A percentile compares a stretch with the other conserved stretches of the same genome.
These are phyloP conservation scores for Heliopora coerulea DNA, from an alignment of 92 coral and sea anemone genomes.

Conservation along the genomic window DNA sequence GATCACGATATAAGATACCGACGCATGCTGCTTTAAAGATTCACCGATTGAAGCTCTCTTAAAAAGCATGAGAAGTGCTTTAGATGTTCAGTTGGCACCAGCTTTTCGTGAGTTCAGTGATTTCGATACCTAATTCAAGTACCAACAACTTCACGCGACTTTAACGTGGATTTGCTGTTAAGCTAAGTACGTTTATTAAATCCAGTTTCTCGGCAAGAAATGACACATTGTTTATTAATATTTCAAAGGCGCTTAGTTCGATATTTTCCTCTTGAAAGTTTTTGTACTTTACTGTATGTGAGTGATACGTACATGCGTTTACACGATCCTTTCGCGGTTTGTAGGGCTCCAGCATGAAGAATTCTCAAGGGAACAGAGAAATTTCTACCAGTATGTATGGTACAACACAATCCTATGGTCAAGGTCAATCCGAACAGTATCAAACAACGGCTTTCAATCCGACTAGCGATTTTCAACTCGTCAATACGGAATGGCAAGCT, in stretches of 20 bases:
- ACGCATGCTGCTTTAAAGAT: conserved; percentile 38
- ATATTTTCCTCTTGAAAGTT: conserved; percentile 20
- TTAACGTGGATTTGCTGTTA: neutral
- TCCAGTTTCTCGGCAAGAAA: conserved; percentile 28
- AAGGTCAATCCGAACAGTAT: conserved; percentile 20
- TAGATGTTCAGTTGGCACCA: conserved; percentile 24
- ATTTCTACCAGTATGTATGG: conserved; percentile 19
- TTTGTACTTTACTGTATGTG: conserved; percentile 28
- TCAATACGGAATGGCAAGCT: conserved; percentile 29
- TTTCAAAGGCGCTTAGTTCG: conserved; percentile 27
- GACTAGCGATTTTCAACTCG: conserved; percentile 10
- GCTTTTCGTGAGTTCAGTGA: conserved; percentile 2
- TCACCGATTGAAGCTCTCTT: conserved; percentile 40
- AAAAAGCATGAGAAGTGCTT: conserved; percentile 28
- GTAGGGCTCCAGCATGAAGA: conserved; percentile 17
- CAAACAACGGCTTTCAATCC: conserved; percentile 6
- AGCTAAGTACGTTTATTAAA: conserved; percentile 38
- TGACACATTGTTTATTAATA: conserved; percentile 46
- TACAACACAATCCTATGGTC: conserved; percentile 2
- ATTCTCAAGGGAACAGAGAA: neutral
- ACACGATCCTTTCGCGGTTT: conserved; percentile 1
- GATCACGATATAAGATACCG: conserved; percentile 47
- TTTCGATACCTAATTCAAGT: neutral
- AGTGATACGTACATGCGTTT: conserved; percentile 23
- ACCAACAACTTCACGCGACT: neutral